Conservation (phyloP, 2,113 vertebrate genomes). For the Mellivora capensis region DNA sequence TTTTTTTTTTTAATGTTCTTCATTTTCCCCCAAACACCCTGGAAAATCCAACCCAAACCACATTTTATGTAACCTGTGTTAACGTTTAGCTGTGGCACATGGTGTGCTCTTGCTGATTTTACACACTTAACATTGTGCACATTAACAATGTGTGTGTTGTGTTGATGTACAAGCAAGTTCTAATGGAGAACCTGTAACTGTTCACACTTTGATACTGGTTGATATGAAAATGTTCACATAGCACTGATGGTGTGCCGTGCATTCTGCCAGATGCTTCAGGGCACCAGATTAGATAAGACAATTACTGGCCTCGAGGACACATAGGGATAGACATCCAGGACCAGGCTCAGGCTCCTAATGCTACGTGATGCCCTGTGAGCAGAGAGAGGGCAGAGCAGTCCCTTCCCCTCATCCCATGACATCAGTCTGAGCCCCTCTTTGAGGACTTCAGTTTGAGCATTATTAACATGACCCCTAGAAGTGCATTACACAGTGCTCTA, state of each 20-base stretch:
- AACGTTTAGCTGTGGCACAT: conserved; percentile 49
- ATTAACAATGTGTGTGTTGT: conserved; percentile 28
- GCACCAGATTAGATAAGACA: background rate
- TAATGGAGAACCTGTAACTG: background rate
- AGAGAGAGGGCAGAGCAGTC: background rate
- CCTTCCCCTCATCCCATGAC: background rate
- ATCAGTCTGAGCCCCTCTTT: background rate
- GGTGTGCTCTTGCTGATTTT: conserved; percentile 57
- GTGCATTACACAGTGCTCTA: background rate
- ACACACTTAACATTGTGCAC: conserved; percentile 57
- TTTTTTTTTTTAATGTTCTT: background rate
- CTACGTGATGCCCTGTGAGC: background rate
- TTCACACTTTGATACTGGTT: background rate
- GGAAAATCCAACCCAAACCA: conserved; percentile 22
- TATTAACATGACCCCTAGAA: background rate
- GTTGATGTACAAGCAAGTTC: background rate
- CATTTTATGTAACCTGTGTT: background rate
- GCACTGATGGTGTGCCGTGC: background rate
- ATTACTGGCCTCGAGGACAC: background rate
- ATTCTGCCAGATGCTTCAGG: too few species aligned
- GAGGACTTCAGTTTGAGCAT: background rate
- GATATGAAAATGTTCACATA: background rate
- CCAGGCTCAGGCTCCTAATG: background rate
- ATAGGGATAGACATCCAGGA: background rate
- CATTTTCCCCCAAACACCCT: background rate